These are phyloP conservation scores for Vulpes ferrilata DNA, from an alignment of 2,113 vertebrate species.

Conservation along the genomic window DNA sequence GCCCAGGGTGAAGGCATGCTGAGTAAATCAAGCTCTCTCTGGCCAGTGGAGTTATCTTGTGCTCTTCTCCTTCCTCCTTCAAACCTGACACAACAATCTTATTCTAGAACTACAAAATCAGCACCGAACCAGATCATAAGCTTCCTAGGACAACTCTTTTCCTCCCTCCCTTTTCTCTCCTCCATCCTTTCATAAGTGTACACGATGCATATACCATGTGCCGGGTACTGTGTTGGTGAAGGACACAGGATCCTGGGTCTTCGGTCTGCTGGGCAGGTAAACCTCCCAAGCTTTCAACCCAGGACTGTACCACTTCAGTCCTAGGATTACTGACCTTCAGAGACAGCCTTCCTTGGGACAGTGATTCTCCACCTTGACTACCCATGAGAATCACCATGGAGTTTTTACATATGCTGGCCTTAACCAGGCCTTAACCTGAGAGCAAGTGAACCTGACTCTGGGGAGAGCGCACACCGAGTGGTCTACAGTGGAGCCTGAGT, in stretches of 20 bases:
- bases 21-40: background rate
- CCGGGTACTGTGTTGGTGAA: background rate
- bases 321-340: background rate
- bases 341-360: background rate
- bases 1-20: background rate
- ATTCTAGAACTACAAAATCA: background rate
- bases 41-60: background rate
- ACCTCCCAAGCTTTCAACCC: background rate
- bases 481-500: background rate
- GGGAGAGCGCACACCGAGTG: too few relatives aligned
- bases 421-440: background rate
- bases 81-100: background rate
- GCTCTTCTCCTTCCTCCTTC: background rate
- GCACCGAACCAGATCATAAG: too few relatives aligned
- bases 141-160: background rate
- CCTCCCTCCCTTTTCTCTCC: background rate
- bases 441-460: background rate
- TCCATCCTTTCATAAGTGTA: too few relatives aligned
- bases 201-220: background rate
- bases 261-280: background rate
- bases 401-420: background rate
- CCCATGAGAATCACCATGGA: background rate
- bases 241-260: background rate
- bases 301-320: background rate
- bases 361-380: background rate